Evolutionary conservation across 1,140 invertebrate species (phyloP), one percentile per base, ranked within the genome.

Genomic region (Cyclina sinensis): DNA sequence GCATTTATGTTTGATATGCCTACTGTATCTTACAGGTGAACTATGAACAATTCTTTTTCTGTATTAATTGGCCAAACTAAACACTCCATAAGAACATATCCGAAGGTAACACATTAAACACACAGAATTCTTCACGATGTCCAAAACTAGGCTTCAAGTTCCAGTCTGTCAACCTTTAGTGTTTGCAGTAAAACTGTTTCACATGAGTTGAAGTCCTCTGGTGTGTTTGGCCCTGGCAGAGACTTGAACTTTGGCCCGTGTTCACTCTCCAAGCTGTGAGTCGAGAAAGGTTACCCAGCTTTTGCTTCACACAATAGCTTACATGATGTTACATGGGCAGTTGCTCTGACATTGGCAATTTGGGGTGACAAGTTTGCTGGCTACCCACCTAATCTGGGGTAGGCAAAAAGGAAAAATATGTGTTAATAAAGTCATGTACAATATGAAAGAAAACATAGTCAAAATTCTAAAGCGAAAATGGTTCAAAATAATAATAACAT

Each of bases 351-450:
- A 78, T 78, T 78, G 74, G 74, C 74, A 78, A 78, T 78, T 78
- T 78, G 74, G 48, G 74, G 74, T 78, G 74, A 78, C 74, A 78
- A 82, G 57, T 62, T 65, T 82, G 21, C 57, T 88, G 86, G 86
- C 91, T 93, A 93, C 93, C 93, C 93, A 91, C 91, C 93, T 92
- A 92, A 76, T 90, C 91, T 92, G 91, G 92, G 93, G 92, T 94
- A 94, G 92, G 93, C 91, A 92, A 93, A 92, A 94, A 90, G 91
- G 91, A 93, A 94, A 90, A 92, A 89, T 91, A 73, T 92, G 74
- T 82, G 76, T 92, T 92, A 92, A 92, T 92, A 88, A 73, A 46
- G 65, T 14, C 39, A 62, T 88, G 62, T 32, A 73, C 82, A 68
- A 59, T 1, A 14, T n/a, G 48, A 78, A 12, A 14, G 46, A 12